Percentiles rank a stretch among this genome's conserved stretches.
phyloP scores from a whole-genome alignment of 2,888 invertebrate genomes.

The Catocala sponsa region DNA sequence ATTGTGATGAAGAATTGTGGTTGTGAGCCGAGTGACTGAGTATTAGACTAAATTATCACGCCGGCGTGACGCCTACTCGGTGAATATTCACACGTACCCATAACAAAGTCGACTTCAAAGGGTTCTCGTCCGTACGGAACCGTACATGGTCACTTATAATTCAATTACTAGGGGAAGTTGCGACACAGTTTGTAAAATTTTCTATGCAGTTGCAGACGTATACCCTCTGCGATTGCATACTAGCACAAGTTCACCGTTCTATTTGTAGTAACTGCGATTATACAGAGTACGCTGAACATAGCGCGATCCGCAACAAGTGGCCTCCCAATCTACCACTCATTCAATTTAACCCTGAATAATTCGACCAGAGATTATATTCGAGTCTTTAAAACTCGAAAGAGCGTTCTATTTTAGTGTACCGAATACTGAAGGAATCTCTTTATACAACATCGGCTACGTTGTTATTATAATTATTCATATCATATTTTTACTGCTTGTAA shows the following conservation, averaged over 20 bases:
- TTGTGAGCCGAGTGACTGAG: constrained; percentile 36
- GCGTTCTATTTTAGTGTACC: constrained; percentile 26
- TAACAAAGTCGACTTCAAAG: constrained; percentile 47
- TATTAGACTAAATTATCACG: constrained; percentile 48
- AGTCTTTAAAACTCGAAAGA: constrained; percentile 23
- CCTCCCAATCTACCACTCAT: constrained; percentile 33
- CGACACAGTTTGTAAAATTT: constrained; percentile 23
- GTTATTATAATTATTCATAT: constrained; percentile 38
- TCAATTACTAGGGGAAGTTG: constrained; percentile 23
- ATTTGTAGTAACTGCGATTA: constrained; percentile 32
- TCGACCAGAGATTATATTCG: constrained; percentile 19
- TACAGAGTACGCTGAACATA: constrained; percentile 22
- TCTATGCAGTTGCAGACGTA: constrained; percentile 31
- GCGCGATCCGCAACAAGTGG: constrained; percentile 46
- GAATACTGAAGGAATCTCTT: constrained; percentile 22
- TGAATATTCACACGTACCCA: constrained; percentile 32
- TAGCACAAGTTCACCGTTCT: constrained; percentile 18
- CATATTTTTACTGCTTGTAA: constrained; percentile 38
- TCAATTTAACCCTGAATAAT: constrained; percentile 33
- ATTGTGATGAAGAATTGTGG: constrained; percentile 38
- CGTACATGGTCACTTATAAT: constrained; percentile 35
- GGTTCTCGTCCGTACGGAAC: constrained; percentile 31
- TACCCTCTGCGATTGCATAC: constrained; percentile 8
- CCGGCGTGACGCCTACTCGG: constrained; percentile 32
- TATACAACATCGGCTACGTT: constrained; percentile 19